Base-by-base conservation (phyloP, 2,113 vertebrate genomes). In the Platichthys stellatus region DNA sequence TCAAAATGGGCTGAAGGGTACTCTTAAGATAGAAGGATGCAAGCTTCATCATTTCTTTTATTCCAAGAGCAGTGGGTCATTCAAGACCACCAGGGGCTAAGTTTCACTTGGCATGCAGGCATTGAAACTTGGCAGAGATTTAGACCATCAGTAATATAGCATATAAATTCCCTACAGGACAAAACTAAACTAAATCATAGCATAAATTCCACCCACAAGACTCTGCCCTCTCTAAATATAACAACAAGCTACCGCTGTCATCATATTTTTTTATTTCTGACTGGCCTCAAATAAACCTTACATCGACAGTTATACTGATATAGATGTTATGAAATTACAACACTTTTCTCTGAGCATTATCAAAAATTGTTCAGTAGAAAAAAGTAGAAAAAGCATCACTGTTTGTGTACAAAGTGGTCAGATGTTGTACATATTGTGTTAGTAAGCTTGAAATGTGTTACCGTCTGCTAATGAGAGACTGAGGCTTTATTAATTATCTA, bases 71-170 rank as follows among this genome's bases (percentile, higher is more conserved):
- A 23, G 56, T 13, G 64, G 77, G 74, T 84, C 72, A 72, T 85
- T 75, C 80, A 82, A 90, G 83, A 28, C 51, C 69, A 58, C 45
- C 58, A 63, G 45, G 85, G 76, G 64, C 47, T 60, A 75, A 78
- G 63, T 86, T 86, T 84, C 62, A 81, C 66, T 88, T 90, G 85
- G 77, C 84, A 5, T 20, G 11, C 12, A 76, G 57, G 49, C 72
- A 75, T 74, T 68, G 28, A 74, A 86, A 70, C 49, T 0, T 86
- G 74, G 76, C 80, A 75, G 31, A 57, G 64, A 73, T 64, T 53
- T 53, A 74, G 40, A 49, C 20, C 40, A 53, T 81, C 49, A 14
- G 40, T 61, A 21, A 65, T 20, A 47, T 53, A 47, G 9, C 35
- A 66, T 15, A 4, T 76, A 73, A 63, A 70, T 47, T 51, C 24